phyloP scores from a whole-genome alignment of 2,113 vertebrate genomes.

The Centropristis striata region DNA sequence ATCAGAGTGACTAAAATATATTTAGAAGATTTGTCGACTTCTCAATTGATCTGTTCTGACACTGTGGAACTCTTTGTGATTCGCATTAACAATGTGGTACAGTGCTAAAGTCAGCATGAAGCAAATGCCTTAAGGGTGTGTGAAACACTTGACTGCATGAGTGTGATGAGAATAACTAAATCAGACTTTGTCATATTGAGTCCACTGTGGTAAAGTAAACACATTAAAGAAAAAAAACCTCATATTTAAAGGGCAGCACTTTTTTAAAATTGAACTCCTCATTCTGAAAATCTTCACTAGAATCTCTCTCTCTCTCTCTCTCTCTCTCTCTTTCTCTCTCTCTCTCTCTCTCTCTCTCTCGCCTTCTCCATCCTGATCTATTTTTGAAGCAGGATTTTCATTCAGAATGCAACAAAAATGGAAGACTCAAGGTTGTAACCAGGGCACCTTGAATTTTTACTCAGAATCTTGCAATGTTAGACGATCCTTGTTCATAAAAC shows the following conservation, averaged over 20 bases:
- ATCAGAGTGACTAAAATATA: conserved; percentile 51
- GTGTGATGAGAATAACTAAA: conserved; percentile 56
- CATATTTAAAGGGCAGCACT: not conserved
- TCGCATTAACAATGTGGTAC: conserved; percentile 45
- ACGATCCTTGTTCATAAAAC: conserved; percentile 27
- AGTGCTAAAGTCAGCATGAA: conserved; percentile 69
- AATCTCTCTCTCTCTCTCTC: not conserved
- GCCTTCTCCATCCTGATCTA: not conserved
- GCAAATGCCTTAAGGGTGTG: conserved; percentile 54
- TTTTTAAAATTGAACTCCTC: not conserved
- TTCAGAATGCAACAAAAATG: conserved; percentile 6
- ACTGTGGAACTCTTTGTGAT: conserved; percentile 52
- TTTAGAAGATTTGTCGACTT: conserved; percentile 45
- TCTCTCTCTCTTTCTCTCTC: not conserved
- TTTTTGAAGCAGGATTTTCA: conserved; percentile 10
- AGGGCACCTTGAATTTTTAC: conserved; percentile 26
- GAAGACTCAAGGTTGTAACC: not conserved
- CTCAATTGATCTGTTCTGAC: conserved; percentile 58
- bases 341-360: not conserved
- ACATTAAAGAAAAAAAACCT: conserved; percentile 21
- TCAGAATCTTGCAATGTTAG: conserved; percentile 13
- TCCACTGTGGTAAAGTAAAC: conserved; percentile 38
- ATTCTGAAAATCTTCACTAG: not conserved
- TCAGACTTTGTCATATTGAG: conserved; percentile 52
- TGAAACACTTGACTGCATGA: conserved; percentile 49